phyloP scores from a whole-genome alignment of 2,888 invertebrate species.

The Aporophyla nigra region DNA sequence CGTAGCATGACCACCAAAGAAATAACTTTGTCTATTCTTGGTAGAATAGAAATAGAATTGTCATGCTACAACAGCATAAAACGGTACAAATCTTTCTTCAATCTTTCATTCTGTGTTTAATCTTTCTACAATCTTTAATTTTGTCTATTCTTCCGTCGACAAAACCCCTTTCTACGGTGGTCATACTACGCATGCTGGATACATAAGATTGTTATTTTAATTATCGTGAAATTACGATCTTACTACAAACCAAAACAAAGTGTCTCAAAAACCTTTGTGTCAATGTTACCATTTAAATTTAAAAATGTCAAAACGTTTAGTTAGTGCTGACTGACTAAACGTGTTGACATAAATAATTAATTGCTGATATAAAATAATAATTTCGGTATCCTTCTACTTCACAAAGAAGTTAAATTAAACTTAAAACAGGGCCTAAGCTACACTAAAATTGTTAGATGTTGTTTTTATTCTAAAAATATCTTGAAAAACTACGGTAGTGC shows the following conservation, averaged over 20 bases:
- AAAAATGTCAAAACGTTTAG: conserved; percentile 10
- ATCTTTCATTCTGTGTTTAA: too few species aligned
- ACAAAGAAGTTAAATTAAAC: neutral
- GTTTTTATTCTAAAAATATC: neutral
- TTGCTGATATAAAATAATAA: neutral
- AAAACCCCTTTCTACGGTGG: too few species aligned
- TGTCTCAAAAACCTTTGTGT: conserved; percentile 35
- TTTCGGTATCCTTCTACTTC: neutral
- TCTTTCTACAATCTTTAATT: too few species aligned
- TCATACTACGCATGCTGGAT: too few species aligned
- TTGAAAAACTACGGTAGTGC: neutral
- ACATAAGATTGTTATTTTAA: neutral
- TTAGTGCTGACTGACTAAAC: neutral
- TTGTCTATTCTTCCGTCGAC: too few species aligned
- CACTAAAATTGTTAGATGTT: neutral
- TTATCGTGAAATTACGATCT: neutral
- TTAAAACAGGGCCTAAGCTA: neutral
- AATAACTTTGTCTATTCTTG: too few species aligned
- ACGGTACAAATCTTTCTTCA: too few species aligned
- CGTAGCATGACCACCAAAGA: too few species aligned
- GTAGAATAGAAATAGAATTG: too few species aligned
- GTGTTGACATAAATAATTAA: too few species aligned
- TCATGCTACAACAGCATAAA: too few species aligned
- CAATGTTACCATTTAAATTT: neutral
- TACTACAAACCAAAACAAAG: neutral